These are phyloP conservation scores for Sylvia borin DNA, from an alignment of 2,797 vertebrate genomes.

Conservation along the genomic window DNA sequence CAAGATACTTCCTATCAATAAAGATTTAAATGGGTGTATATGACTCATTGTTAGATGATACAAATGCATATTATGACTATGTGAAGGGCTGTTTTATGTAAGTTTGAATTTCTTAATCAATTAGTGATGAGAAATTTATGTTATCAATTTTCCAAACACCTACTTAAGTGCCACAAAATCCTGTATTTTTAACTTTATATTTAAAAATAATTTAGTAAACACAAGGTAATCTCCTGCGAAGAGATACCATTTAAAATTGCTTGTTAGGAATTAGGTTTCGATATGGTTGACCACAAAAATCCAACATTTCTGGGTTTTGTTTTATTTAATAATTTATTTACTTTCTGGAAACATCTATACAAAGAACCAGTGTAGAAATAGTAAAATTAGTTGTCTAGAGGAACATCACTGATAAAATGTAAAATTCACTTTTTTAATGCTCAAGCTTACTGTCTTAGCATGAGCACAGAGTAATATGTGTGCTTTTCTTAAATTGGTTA, in stretches of 20 bases:
- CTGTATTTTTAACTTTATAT: not conserved
- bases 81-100: not conserved
- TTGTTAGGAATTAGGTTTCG: not conserved
- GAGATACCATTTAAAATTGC: not conserved
- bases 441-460: not conserved
- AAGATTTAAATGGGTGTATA: not conserved
- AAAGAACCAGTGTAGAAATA: not conserved
- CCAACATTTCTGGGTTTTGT: not conserved
- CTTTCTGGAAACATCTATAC: not conserved
- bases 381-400: not conserved
- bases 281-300: not conserved
- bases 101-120: not conserved
- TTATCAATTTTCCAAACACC: accelerated
- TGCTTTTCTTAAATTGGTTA: not conserved
- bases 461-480: not conserved
- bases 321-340: not conserved
- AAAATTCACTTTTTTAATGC: not conserved
- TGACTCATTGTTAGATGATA: not conserved
- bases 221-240: not conserved
- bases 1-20: not conserved
- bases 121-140: not conserved
- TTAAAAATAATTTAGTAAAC: not conserved
- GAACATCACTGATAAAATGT: not conserved
- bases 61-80: not conserved
- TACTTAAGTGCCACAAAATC: not conserved